Conservation (phyloP, 1,140 invertebrate species). For the Microplitis mediator region DNA sequence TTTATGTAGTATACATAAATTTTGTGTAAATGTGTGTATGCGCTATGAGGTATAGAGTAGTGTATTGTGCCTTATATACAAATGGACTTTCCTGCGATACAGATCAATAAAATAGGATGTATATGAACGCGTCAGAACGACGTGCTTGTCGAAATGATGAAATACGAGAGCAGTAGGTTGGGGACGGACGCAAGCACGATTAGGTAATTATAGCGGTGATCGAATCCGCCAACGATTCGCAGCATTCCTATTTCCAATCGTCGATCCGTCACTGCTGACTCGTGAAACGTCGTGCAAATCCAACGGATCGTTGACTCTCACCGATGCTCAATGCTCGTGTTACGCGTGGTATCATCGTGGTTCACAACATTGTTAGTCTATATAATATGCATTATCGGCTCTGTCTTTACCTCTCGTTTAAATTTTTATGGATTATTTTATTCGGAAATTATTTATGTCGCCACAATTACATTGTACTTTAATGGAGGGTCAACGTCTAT, state of each 20-base stretch:
- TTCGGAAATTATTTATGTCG: not conserved
- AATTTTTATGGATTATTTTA: not conserved
- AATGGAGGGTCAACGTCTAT: too few species aligned
- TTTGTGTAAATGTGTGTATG: too few species aligned
- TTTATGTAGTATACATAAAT: too few species aligned
- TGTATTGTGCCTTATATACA: not conserved
- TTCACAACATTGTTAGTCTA: not conserved
- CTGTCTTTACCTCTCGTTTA: not conserved
- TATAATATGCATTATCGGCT: not conserved
- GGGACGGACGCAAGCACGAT: conserved; percentile 22
- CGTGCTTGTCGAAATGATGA: conserved; percentile 18
- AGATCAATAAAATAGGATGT: not conserved
- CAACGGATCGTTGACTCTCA: conserved; percentile 19
- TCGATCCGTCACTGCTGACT: conserved; percentile 26
- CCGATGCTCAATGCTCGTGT: not conserved
- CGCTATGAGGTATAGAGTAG: too few species aligned
- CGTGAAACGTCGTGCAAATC: conserved; percentile 25
- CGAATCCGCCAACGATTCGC: conserved; percentile 22
- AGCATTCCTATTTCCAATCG: conserved; percentile 26
- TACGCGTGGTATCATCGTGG: not conserved
- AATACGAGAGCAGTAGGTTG: conserved; percentile 8
- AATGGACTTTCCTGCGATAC: not conserved
- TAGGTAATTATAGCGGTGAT: conserved; percentile 27
- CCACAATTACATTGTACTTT: not conserved
- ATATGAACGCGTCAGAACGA: conserved; percentile 1